Evolutionary conservation across 1,140 invertebrate species (phyloP).

Genomic region (Helicoverpa armigera): DNA sequence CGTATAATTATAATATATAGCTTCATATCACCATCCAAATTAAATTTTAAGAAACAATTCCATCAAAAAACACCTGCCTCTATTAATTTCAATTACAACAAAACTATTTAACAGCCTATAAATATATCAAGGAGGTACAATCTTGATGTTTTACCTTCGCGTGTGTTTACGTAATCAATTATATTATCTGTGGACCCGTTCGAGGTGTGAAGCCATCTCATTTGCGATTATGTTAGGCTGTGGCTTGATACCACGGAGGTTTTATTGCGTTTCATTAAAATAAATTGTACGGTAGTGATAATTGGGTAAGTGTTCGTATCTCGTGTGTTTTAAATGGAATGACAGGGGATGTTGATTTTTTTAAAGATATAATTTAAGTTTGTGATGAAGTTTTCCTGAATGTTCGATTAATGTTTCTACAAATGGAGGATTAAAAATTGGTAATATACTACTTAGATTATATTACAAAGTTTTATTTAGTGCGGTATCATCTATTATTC

Average conservation of each 20-base stretch:
- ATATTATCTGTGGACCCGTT: slow-evolving; percentile 33
- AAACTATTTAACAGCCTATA: slow-evolving; percentile 30
- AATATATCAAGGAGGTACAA: slow-evolving; percentile 21
- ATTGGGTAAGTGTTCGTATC: neutral
- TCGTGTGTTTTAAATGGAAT: neutral
- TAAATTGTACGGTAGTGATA: neutral
- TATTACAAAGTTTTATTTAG: neutral
- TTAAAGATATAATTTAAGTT: neutral
- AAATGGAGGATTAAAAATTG: too few relatives aligned
- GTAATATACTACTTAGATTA: too few relatives aligned
- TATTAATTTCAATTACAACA: slow-evolving; percentile 34
- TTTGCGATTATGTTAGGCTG: slow-evolving; percentile 32
- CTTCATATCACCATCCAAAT: neutral
- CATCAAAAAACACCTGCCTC: slow-evolving; percentile 12
- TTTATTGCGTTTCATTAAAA: neutral
- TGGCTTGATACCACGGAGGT: neutral
- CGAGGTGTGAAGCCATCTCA: slow-evolving; percentile 26
- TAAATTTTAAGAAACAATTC: neutral
- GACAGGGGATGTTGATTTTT: neutral
- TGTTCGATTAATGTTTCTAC: too few relatives aligned
- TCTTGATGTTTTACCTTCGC: slow-evolving; percentile 27
- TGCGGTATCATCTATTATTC: too few relatives aligned
- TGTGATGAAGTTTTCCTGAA: too few relatives aligned
- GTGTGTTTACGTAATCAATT: slow-evolving; percentile 31
- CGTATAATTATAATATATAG: too few relatives aligned